Evolutionary conservation across 2,113 vertebrate species (phyloP).

Genomic region (Cynocephalus volans): DNA sequence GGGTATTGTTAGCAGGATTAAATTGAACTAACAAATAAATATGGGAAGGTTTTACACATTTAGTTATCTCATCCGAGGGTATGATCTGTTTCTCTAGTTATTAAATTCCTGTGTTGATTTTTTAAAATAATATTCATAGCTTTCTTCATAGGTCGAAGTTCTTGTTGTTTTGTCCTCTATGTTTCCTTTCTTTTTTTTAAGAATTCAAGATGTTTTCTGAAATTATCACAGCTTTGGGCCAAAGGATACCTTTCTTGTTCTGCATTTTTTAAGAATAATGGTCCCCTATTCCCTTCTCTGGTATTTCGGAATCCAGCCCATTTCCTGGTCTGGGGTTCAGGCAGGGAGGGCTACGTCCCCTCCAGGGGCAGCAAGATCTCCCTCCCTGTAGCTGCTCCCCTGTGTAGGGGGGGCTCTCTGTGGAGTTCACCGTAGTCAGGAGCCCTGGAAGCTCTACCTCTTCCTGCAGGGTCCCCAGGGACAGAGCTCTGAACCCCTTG

Average conservation of each 20-base stretch:
- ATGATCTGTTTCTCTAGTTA: background rate
- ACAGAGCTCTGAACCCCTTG: background rate
- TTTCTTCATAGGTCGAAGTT: background rate
- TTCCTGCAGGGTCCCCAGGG: background rate
- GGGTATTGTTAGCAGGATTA: background rate
- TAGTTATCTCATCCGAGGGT: background rate
- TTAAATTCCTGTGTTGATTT: background rate
- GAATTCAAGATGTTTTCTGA: slow-evolving; percentile 1
- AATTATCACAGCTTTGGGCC: background rate
- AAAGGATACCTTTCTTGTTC: background rate
- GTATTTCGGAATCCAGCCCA: background rate
- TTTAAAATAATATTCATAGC: background rate
- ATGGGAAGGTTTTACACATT: background rate
- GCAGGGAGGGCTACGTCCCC: no score
- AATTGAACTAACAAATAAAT: background rate
- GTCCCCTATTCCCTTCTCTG: background rate
- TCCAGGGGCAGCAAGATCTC: background rate
- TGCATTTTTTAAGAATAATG: background rate
- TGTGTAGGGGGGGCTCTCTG: background rate
- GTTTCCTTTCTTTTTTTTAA: slow-evolving; percentile 14
- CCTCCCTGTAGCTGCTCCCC: background rate
- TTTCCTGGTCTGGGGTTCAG: background rate
- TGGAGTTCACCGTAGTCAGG: background rate
- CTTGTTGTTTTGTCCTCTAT: background rate
- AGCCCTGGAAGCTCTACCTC: accelerated